These are phyloP conservation scores for Lumbricus terrestris DNA, from an alignment of 2,888 invertebrate genomes.

Conservation along the genomic window DNA sequence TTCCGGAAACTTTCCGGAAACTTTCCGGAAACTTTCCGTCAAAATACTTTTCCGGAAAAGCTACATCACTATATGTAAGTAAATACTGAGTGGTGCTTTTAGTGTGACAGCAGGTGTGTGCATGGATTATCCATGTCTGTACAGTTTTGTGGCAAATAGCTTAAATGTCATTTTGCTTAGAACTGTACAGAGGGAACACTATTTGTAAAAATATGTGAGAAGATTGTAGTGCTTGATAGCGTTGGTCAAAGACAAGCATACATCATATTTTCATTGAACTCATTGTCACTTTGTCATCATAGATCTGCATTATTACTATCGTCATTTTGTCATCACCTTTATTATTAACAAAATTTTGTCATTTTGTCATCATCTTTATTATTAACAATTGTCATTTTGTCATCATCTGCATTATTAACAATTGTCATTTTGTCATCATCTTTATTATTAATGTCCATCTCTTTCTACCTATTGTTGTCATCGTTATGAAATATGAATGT, in stretches of 20 bases:
- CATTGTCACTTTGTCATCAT: background rate
- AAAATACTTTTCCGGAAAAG: too few relatives aligned
- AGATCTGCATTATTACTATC: background rate
- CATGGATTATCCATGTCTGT: background rate
- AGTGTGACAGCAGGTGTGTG: background rate
- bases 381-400: background rate
- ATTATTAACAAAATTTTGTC: background rate
- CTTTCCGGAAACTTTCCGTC: too few relatives aligned
- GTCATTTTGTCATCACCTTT: background rate
- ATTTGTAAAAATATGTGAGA: background rate
- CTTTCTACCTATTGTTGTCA: background rate
- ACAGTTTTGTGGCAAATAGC: background rate
- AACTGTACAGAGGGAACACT: background rate
- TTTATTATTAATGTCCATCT: background rate
- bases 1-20: too few relatives aligned
- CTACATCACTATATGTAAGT: too few relatives aligned
- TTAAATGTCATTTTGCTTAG: background rate
- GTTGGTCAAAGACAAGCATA: background rate
- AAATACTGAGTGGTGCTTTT: background rate
- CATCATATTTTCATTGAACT: background rate
- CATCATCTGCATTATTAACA: background rate
- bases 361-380: background rate
- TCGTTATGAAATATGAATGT: too few relatives aligned
- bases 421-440: background rate
- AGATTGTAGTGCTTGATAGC: background rate